A percentile compares a stretch with the other conserved stretches of the same genome.
Evolutionary conservation across 2,113 vertebrate species (phyloP).

Genomic region (Crotophaga sulcirostris): DNA sequence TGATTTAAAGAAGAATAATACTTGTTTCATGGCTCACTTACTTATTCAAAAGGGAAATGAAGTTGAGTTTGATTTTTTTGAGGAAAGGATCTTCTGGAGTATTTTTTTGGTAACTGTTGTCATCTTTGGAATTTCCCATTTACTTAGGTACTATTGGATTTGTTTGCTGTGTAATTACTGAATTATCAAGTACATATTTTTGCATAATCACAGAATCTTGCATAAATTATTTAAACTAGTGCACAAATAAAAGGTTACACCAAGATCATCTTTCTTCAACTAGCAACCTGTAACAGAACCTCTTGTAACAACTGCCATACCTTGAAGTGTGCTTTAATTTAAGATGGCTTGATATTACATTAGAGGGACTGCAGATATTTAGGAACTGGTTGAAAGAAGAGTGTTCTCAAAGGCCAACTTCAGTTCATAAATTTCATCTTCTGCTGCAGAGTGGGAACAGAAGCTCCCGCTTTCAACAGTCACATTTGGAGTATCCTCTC

Average conservation of each 20-base stretch:
- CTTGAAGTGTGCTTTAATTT: neutral
- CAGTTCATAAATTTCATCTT: neutral
- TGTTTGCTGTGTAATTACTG: neutral
- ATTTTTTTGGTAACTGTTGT: neutral
- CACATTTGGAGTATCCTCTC: neutral
- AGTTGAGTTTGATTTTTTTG: neutral
- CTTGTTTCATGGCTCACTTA: neutral
- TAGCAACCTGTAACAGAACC: neutral
- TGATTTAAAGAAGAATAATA: neutral
- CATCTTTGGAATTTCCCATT: neutral
- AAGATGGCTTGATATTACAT: neutral
- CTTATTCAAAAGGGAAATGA: neutral
- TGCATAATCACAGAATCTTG: neutral
- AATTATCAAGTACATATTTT: neutral
- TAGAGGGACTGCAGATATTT: neutral
- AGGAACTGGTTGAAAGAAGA: neutral
- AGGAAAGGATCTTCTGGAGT: neutral
- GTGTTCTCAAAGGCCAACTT: neutral
- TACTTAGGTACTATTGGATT: neutral
- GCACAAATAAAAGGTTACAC: neutral
- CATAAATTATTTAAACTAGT: neutral
- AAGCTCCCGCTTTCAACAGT: neutral
- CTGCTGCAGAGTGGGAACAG: neutral
- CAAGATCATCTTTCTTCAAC: neutral
- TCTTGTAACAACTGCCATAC: neutral